Base-by-base conservation (phyloP, 2,888 invertebrate genomes). In the Belgica antarctica region DNA sequence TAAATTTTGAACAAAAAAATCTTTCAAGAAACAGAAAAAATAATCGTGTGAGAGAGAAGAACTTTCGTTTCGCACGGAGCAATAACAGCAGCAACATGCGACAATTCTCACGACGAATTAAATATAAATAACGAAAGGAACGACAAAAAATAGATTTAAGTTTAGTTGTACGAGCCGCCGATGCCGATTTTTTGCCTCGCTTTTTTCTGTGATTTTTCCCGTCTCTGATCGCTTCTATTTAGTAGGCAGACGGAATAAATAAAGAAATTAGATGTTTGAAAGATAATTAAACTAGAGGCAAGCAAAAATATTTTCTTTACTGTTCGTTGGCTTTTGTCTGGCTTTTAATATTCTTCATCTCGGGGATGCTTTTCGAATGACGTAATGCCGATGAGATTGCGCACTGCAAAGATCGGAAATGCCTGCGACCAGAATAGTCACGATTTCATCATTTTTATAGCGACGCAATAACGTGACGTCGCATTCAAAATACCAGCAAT, bases 181-280 rank as follows among this genome's bases (percentile, higher is more conserved):
- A 52, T 52, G 52, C 52, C 52, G 19, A 17, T 52, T 22, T 4
- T 52, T 52, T 4, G 17, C 52, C 22, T 52, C 52, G 41, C 41
- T 41, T 41, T 7, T 41, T 41, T 41, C 15, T n/a, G 10, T 4
- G 3, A 12, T 41, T 41, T 41, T n/a, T n/a, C n/a, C n/a, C 15
- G 2, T 52, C 22, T 52, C 22, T 22, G n/a, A 8, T 31, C 12
- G 34, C 34, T 31, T 31, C 34, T 31, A 52, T 52, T 52, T 52
- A 3, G 52, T 52, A 52, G 52, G 52, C 52, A 52, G 52, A 52
- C 52, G 5, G 22, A 52, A 52, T 52, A 52, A 52, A 52, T 52
- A 52, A 52, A 52, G 52, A 52, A 52, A 52, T 52, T 52, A 52
- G 52, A 52, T 52, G 52, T 52, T 52, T 52, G 52, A 52, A 46